These are phyloP conservation scores for Ataeniobius toweri DNA, from an alignment of 2,797 vertebrate species.

Conservation along the genomic window DNA sequence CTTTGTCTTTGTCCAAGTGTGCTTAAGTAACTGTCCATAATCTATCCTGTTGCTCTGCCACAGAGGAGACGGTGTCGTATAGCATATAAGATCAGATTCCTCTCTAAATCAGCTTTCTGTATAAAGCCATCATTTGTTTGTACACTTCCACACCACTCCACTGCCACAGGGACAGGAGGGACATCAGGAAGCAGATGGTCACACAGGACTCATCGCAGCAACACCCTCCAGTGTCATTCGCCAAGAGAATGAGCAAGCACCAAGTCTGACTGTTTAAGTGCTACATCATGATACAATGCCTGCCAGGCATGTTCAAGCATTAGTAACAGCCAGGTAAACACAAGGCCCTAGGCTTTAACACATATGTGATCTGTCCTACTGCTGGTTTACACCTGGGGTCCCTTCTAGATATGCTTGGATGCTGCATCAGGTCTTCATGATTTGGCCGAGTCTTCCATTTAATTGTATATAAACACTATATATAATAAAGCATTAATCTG, in stretches of 20 bases:
- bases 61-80: slow-evolving; percentile 34
- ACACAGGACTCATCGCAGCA: slow-evolving; percentile 62
- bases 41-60: slow-evolving; percentile 37
- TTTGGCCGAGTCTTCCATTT: neutral
- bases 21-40: slow-evolving; percentile 28
- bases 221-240: slow-evolving; percentile 61
- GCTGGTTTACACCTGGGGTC: neutral
- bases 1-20: slow-evolving; percentile 27
- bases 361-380: neutral
- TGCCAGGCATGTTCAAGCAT: slow-evolving; percentile 6
- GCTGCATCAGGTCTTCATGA: neutral
- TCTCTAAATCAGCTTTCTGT: slow-evolving; percentile 23
- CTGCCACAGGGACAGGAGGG: slow-evolving; percentile 63
- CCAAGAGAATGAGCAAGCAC: slow-evolving; percentile 61
- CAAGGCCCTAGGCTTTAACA: neutral
- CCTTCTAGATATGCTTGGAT: neutral
- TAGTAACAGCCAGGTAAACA: slow-evolving; percentile 2
- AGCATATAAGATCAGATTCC: slow-evolving; percentile 12
- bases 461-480: neutral
- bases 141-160: slow-evolving; percentile 35
- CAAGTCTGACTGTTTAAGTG: slow-evolving; percentile 53
- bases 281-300: slow-evolving; percentile 23
- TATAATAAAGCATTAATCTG: too few species aligned
- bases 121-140: slow-evolving; percentile 22
- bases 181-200: slow-evolving; percentile 73